A percentile compares a stretch with the other conserved stretches of the same genome.
These are phyloP conservation scores for Drosophila sp. DNA, from an alignment of 1,140 invertebrate genomes.

Conservation along the genomic window DNA sequence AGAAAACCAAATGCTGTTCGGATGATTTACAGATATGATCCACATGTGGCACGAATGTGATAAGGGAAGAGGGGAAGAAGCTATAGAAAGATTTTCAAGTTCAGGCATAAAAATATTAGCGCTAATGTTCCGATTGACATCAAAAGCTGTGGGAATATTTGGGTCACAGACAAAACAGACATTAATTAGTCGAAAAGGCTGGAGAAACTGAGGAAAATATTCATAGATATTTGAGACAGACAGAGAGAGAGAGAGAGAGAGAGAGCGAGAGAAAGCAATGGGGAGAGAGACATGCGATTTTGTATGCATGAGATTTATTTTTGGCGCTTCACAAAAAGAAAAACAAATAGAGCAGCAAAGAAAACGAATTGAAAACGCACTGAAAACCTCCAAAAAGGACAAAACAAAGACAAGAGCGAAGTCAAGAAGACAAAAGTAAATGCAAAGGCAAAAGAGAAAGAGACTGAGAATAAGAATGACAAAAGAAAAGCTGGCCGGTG, in stretches of 20 bases:
- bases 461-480: slow-evolving; percentile 8
- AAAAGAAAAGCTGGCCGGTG: slow-evolving; percentile 29
- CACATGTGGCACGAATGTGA: not conserved
- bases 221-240: slow-evolving; percentile 5
- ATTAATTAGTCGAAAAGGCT: slow-evolving; percentile 49
- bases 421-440: not conserved
- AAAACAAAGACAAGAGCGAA: slow-evolving; percentile 25
- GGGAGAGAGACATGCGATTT: slow-evolving; percentile 23
- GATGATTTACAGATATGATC: slow-evolving; percentile 18
- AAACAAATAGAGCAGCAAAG: slow-evolving; percentile 24
- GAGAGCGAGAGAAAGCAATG: not conserved
- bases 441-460: not conserved
- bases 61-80: not conserved
- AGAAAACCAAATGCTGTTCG: not conserved
- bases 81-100: slow-evolving; percentile 40
- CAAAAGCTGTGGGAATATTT: slow-evolving; percentile 35
- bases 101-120: slow-evolving; percentile 30
- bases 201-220: slow-evolving; percentile 27
- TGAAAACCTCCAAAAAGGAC: slow-evolving; percentile 31
- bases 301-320: slow-evolving; percentile 48
- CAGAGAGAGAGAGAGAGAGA: not conserved
- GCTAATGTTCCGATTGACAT: slow-evolving; percentile 29
- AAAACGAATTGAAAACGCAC: slow-evolving; percentile 24
- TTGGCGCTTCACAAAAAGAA: slow-evolving; percentile 51
- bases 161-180: slow-evolving; percentile 43